Evolutionary conservation across 2,797 vertebrate species (phyloP), one percentile per base, ranked within the genome.

Genomic region (Acrossocheilus fasciatus): DNA sequence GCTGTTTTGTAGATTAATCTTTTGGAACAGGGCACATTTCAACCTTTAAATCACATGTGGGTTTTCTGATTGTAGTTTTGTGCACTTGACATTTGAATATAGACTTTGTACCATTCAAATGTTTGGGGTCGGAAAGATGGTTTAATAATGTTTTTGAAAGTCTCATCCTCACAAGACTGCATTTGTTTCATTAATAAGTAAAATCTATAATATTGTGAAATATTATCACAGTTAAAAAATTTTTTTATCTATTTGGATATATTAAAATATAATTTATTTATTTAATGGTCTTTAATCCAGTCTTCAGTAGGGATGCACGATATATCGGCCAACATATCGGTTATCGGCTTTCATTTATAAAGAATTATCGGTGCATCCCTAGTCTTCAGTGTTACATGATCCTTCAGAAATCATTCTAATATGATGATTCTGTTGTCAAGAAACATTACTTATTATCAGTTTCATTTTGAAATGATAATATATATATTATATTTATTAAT

Each of bases 1-100:
- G 43, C 79, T 81, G 87, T 83, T 85, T 82, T 34, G 66, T 73
- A 75, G 59, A 73, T 66, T 68, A 86, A 82, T 82, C 81, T 73
- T 57, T 87, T 72, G 18, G 30, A 81, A 34, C 70, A 20, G 64
- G n/a, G 8, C 41, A 75, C 43, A 36, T 85, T 80, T 78, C 57
- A 77, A 81, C n/a, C 72, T 84, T 86, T 84, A 59, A 75, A 41
- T 64, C 20, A 54, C 66, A 87, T 57, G 4, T 4, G 26, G 68
- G 59, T 74, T 84, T 84, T 82, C 52, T 41, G 64, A 73, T 66
- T 36, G 10, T 15, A 18, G 1, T 18, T 20, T 12, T 11, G 12
- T 47, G 2, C 26, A n/a, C 14, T 47, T 83, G 18, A n/a, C 70
- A 64, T 74, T 10, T 64, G 0, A 64, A 62, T 72, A 23, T 59